A percentile compares a stretch with the other conserved stretches of the same genome.
Evolutionary conservation across 2,797 vertebrate genomes (phyloP).

Genomic region (Propithecus deckenii): DNA sequence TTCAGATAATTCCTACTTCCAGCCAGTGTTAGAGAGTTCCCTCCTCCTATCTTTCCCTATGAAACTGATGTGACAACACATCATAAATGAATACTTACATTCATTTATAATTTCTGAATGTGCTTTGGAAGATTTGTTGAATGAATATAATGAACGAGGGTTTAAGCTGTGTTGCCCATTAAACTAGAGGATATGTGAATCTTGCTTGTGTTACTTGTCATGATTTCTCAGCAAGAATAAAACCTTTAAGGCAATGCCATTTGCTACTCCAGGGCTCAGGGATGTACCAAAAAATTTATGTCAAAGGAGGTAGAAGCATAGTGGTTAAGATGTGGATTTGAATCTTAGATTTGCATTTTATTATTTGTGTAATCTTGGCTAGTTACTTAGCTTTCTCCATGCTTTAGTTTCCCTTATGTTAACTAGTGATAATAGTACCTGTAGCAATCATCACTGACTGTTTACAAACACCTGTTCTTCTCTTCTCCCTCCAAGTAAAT

Average conservation of each 20-base stretch:
- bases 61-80: neutral
- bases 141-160: neutral
- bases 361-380: neutral
- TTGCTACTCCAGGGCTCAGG: constrained; percentile 22
- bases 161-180: neutral
- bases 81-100: neutral
- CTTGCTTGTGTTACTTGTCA: neutral
- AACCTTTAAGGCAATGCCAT: neutral
- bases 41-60: neutral
- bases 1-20: neutral
- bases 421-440: neutral
- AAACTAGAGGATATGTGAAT: neutral
- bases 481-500: neutral
- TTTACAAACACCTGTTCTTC: neutral
- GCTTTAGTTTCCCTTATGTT: neutral
- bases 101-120: constrained; percentile 37
- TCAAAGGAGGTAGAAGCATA: neutral
- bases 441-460: neutral
- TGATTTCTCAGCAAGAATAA: neutral
- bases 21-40: neutral
- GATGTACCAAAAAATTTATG: neutral
- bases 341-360: neutral
- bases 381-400: neutral
- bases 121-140: constrained; percentile 4
- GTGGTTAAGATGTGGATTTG: neutral